phyloP scores from a whole-genome alignment of 53 echinoderm and acorn worm species.

The Stichopus horrens region DNA sequence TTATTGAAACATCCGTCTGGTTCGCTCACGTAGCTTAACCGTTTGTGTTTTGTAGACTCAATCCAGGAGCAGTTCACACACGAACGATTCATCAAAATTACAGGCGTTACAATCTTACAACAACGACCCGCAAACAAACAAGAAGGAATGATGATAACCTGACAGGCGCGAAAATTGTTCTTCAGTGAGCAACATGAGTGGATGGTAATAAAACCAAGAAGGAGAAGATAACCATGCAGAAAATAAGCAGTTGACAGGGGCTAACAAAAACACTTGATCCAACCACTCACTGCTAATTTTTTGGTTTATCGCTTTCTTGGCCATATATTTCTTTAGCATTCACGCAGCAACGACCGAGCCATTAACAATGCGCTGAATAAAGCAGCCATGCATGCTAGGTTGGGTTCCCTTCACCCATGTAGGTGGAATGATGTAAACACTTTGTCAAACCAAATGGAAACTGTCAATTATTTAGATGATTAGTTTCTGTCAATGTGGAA shows the following conservation, averaged over 20 bases:
- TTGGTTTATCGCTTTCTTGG: conserved; percentile 1
- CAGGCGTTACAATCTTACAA: no score
- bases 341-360: not conserved
- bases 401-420: not conserved
- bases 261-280: not conserved
- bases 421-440: not conserved
- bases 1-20: no score
- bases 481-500: not conserved
- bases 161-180: no score
- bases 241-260: not conserved
- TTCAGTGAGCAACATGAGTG: no score
- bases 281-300: not conserved
- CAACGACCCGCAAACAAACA: no score
- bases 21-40: no score
- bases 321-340: not conserved
- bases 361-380: not conserved
- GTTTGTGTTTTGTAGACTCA: no score
- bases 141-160: no score
- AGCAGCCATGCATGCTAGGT: not conserved
- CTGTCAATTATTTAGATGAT: not conserved
- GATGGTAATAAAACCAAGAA: no score
- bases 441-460: not conserved
- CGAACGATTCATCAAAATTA: no score
- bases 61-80: no score
- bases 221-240: not conserved